Evolutionary conservation across 1,140 invertebrate genomes (phyloP), one percentile per base, ranked within the genome.

Genomic region (Lithobius niger): DNA sequence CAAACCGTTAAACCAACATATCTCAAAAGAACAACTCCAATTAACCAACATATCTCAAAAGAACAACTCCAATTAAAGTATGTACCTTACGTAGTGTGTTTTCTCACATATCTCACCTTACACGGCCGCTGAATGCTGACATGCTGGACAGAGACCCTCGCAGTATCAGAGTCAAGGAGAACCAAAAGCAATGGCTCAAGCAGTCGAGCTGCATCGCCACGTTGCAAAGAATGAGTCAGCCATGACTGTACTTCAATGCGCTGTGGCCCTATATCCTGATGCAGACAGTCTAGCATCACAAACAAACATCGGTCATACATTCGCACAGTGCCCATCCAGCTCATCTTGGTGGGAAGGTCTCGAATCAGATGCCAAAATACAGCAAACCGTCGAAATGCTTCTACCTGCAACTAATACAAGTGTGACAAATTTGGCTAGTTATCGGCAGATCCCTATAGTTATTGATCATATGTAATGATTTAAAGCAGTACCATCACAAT

Each of bases 141-240:
- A 65, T 92, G 86, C 10, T 88, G 79, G 2, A 94, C 83, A 47
- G 87, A 88, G 57, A 94, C 80, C 25, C 90, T 77, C 53, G 86
- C 83, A 0, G 89, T 92, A 44, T 82, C 83, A 13, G 86, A 80
- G 60, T 88, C 81, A 1, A 94, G 71, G 1, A 95, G 68, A 66
- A 90, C 84, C 36, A 79, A 74, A 36, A 92, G 73, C 4, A 91
- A 69, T 1, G 89, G 86, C 61, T 86, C 86, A 3, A 94, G 74
- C 24, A 95, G 74, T 0, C 88, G 73, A 3, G 79, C 76, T 53
- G 89, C 77, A 63, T 91, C 87, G 2, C 82, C 83, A 2, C 84
- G 76, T 42, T 88, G 75, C 2, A 91, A 66, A 6, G 82, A 77
- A 60, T 86, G 83, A 42, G 79, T 70, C 3, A 88, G 64, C 82